Evolutionary conservation across 2,888 invertebrate species (phyloP).

Genomic region (Petrophora chlorosata): DNA sequence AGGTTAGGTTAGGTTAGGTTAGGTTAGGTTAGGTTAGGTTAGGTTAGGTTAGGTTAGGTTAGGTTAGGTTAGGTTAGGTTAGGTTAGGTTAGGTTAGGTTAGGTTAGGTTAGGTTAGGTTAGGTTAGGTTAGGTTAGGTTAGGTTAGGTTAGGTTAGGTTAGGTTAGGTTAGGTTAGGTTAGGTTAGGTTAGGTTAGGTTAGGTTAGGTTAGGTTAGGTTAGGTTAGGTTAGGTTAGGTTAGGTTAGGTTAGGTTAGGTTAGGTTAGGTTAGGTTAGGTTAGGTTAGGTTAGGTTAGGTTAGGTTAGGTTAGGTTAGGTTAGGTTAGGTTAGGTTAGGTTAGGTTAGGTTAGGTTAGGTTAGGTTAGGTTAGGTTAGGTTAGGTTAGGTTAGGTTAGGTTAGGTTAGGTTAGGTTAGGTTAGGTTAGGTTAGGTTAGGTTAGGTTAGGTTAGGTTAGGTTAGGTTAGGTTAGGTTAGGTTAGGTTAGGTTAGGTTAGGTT

Average conservation of each 20-base stretch:
- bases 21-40: slow-evolving; percentile 16
- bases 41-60: slow-evolving; percentile 14
- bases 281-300: slow-evolving; percentile 10
- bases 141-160: slow-evolving; percentile 14
- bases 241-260: slow-evolving; percentile 14
- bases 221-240: slow-evolving; percentile 15
- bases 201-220: slow-evolving; percentile 6
- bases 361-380: slow-evolving; percentile 34
- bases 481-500: slow-evolving; percentile 38
- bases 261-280: slow-evolving; percentile 10
- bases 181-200: slow-evolving; percentile 9
- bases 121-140: slow-evolving; percentile 15
- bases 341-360: slow-evolving; percentile 18
- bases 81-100: slow-evolving; percentile 16
- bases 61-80: slow-evolving; percentile 15
- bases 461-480: slow-evolving; percentile 37
- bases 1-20: slow-evolving; percentile 13
- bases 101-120: slow-evolving; percentile 15
- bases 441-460: slow-evolving; percentile 36
- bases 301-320: slow-evolving; percentile 10
- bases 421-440: slow-evolving; percentile 34
- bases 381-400: slow-evolving; percentile 31
- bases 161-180: slow-evolving; percentile 13
- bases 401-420: slow-evolving; percentile 30
- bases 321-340: slow-evolving; percentile 8